Percentiles rank a stretch among this genome's conserved stretches.
Conservation (phyloP, 1,140 invertebrate species). For the Wasmannia auropunctata region DNA sequence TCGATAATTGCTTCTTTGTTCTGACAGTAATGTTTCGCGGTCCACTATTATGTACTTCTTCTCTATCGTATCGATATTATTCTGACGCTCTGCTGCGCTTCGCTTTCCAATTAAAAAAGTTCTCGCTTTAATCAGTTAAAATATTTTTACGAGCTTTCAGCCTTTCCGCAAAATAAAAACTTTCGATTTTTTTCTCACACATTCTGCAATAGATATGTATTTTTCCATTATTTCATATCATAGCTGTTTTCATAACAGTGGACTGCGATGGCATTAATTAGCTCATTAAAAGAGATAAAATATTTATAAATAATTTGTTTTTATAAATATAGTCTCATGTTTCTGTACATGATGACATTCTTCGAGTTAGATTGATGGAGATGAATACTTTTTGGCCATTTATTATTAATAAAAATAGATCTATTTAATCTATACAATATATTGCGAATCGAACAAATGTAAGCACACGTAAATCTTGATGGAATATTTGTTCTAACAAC, state of each 20-base stretch:
- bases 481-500: background rate
- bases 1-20: conserved; percentile 42
- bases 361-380: too few relatives aligned
- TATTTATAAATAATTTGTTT: background rate
- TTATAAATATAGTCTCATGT: background rate
- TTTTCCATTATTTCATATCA: conserved; percentile 1
- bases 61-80: conserved; percentile 42
- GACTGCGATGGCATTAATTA: conserved; percentile 9
- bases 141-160: conserved; percentile 29
- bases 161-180: conserved; percentile 30
- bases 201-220: background rate
- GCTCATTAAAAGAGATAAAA: background rate
- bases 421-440: background rate
- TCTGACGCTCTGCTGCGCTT: conserved; percentile 1
- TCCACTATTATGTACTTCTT: background rate
- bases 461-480: background rate
- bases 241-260: background rate
- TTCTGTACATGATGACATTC: too few relatives aligned
- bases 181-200: conserved; percentile 10
- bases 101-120: conserved; percentile 51
- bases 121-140: conserved; percentile 40
- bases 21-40: conserved; percentile 24
- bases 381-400: too few relatives aligned
- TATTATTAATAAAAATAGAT: background rate
- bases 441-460: background rate